These are phyloP conservation scores for Sakesphorus luctuosus DNA, from an alignment of 2,113 vertebrate species.

Conservation along the genomic window DNA sequence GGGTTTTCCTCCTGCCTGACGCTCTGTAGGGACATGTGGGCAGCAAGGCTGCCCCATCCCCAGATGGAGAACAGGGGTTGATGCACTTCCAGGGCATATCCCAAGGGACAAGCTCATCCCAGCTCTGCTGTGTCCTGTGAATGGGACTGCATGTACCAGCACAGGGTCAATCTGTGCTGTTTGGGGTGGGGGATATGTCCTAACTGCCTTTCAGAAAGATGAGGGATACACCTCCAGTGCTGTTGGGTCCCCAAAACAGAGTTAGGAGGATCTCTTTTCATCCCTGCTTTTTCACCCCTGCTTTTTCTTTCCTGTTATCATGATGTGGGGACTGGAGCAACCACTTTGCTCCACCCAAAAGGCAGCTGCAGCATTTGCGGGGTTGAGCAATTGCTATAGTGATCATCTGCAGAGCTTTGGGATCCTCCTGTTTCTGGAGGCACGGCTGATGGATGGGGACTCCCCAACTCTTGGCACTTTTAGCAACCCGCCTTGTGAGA, in stretches of 20 bases:
- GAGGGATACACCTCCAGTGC: not conserved
- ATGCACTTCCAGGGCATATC: not conserved
- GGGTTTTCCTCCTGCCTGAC: not conserved
- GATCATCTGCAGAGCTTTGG: constrained; percentile 35
- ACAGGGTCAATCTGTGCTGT: accelerated
- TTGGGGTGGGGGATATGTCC: not conserved
- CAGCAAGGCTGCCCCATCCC: not conserved
- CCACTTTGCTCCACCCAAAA: constrained; percentile 17
- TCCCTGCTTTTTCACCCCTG: not conserved
- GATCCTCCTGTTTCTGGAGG: constrained; percentile 2
- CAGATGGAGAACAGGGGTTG: not conserved
- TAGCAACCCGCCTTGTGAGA: constrained; percentile 3
- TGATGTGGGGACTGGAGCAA: not conserved
- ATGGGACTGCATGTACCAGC: accelerated
- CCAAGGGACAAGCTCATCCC: accelerated
- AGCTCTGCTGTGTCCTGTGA: accelerated
- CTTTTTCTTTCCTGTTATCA: not conserved
- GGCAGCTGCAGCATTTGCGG: not conserved
- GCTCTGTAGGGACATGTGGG: not conserved
- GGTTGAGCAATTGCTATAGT: constrained; percentile 43
- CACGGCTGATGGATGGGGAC: not conserved
- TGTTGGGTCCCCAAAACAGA: not conserved
- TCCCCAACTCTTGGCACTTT: not conserved
- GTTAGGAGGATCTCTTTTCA: not conserved
- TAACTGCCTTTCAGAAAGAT: not conserved